Evolutionary conservation across 2,888 invertebrate genomes (phyloP).

Genomic region (Odontocerum albicorne): DNA sequence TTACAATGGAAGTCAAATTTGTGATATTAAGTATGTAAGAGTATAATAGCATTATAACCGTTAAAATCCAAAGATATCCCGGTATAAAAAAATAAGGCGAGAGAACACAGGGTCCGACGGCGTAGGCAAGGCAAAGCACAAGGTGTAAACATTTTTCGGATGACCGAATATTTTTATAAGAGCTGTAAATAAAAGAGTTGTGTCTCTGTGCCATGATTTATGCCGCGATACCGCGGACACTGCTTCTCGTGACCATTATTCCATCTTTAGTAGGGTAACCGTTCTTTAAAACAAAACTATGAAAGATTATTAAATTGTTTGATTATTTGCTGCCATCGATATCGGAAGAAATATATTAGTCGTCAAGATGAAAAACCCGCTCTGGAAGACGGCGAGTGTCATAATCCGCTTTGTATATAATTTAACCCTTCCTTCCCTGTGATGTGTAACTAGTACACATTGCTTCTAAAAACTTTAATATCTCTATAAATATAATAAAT

Average conservation of each 20-base stretch:
- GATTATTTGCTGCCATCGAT: too few species aligned
- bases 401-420: too few species aligned
- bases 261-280: not conserved
- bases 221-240: constrained; percentile 27
- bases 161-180: constrained; percentile 31
- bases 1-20: constrained; percentile 27
- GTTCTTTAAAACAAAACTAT: too few species aligned
- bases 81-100: not conserved
- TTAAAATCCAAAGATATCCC: constrained; percentile 15
- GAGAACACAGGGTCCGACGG: constrained; percentile 1
- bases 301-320: too few species aligned
- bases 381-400: too few species aligned
- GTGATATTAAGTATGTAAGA: constrained; percentile 22
- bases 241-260: not conserved
- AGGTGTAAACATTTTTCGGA: constrained; percentile 34
- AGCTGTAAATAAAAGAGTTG: constrained; percentile 29
- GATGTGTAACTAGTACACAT: too few species aligned
- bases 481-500: too few species aligned
- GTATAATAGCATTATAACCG: constrained; percentile 20
- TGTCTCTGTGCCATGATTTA: constrained; percentile 33
- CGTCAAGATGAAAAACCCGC: too few species aligned
- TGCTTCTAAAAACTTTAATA: too few species aligned
- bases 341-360: too few species aligned
- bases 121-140: constrained; percentile 19
- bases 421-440: too few species aligned